phyloP scores from a whole-genome alignment of 2,888 invertebrate genomes.

The Amiota communis region DNA sequence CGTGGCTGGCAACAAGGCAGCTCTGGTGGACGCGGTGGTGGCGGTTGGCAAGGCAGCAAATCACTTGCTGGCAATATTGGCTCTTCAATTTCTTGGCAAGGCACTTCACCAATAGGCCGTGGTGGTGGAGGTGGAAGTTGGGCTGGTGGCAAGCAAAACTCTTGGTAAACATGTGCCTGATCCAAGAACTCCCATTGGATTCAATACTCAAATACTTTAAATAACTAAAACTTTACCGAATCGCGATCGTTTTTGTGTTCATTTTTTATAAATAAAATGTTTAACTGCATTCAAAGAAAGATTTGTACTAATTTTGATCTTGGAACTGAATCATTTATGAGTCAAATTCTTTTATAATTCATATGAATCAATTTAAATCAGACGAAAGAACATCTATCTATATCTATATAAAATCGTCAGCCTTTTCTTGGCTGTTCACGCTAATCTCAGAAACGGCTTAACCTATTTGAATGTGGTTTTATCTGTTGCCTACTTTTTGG shows the following conservation, averaged over 20 bases:
- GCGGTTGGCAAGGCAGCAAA: conserved; percentile 38
- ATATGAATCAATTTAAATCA: too few relatives aligned
- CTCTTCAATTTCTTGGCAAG: conserved; percentile 38
- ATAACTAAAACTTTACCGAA: not conserved
- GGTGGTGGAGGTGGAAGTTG: not conserved
- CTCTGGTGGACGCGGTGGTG: conserved; percentile 36
- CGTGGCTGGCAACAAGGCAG: conserved; percentile 39
- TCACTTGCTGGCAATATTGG: conserved; percentile 45
- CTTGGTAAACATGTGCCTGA: conserved; percentile 35
- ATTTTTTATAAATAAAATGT: conserved; percentile 1
- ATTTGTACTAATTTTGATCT: too few relatives aligned
- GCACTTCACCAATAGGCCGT: conserved; percentile 25
- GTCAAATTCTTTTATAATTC: too few relatives aligned
- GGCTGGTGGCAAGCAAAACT: conserved; percentile 31
- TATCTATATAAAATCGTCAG: too few relatives aligned
- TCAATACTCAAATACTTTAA: not conserved
- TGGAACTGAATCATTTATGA: too few relatives aligned
- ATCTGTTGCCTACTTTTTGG: too few relatives aligned
- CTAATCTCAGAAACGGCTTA: too few relatives aligned
- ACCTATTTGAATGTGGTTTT: too few relatives aligned
- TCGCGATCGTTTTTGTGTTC: not conserved
- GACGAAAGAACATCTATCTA: too few relatives aligned
- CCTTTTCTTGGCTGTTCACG: too few relatives aligned
- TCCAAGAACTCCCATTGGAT: not conserved
- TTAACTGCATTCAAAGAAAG: too few relatives aligned